Conservation (phyloP, 2,113 vertebrate species). For the Serilophus lunatus region DNA sequence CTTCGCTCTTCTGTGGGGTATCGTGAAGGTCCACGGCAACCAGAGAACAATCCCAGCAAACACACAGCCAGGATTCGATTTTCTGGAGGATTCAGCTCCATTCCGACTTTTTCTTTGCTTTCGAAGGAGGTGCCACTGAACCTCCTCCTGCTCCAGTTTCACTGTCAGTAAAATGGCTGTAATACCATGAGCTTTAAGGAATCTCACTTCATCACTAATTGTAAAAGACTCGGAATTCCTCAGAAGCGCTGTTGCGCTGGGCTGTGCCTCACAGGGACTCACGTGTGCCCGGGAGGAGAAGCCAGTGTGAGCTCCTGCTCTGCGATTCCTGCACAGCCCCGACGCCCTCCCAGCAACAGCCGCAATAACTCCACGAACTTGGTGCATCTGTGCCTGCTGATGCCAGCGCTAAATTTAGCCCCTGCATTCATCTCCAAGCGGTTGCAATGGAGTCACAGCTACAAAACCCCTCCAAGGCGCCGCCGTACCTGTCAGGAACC, state of each 20-base stretch:
- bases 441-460: not conserved
- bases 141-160: not conserved
- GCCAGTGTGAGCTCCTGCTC: accelerated
- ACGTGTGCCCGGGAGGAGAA: not conserved
- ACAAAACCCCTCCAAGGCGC: not conserved
- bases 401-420: conserved; percentile 18
- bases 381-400: not conserved
- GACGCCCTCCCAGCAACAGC: not conserved
- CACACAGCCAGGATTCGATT: not conserved
- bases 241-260: accelerated
- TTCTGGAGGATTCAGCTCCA: not conserved
- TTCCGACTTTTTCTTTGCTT: not conserved
- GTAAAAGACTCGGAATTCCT: not conserved
- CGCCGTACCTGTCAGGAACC: not conserved
- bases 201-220: not conserved
- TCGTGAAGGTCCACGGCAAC: not conserved
- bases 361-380: not conserved
- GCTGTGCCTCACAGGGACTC: not conserved
- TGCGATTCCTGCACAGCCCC: not conserved
- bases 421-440: not conserved
- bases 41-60: not conserved
- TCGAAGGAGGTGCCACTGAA: not conserved
- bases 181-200: not conserved
- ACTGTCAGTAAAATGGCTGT: not conserved
- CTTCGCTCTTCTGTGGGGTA: not conserved